phyloP scores from a whole-genome alignment of 2,888 invertebrate genomes.

The Protula sp. region DNA sequence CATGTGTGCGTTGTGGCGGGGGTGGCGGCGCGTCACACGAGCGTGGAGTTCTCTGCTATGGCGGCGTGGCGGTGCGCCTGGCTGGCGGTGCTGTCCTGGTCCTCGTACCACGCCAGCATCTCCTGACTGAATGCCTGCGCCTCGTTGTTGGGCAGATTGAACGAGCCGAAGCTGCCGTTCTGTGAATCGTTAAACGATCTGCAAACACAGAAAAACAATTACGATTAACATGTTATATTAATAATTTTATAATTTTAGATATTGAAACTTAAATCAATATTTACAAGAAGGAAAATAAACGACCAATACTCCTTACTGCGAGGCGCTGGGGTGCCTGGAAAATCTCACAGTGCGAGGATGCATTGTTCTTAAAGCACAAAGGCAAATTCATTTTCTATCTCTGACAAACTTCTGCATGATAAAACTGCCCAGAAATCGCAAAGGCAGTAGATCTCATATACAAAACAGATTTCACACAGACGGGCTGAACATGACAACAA shows the following conservation, averaged over 20 bases:
- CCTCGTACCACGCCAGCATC: slow-evolving; percentile 60
- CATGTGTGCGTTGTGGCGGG: too few species aligned
- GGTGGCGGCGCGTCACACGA: neutral
- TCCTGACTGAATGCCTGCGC: slow-evolving; percentile 59
- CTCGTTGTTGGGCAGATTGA: slow-evolving; percentile 31
- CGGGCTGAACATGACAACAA: too few species aligned
- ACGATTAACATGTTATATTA: neutral
- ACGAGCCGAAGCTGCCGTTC: slow-evolving; percentile 10
- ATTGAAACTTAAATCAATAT: neutral
- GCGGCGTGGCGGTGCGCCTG: neutral
- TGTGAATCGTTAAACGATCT: slow-evolving; percentile 4
- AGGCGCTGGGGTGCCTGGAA: too few species aligned
- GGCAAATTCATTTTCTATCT: too few species aligned
- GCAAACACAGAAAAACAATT: neutral
- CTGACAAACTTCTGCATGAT: too few species aligned
- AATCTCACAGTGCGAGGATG: too few species aligned
- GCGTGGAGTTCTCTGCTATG: neutral
- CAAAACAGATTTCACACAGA: too few species aligned
- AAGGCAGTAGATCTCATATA: too few species aligned
- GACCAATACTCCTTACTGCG: too few species aligned
- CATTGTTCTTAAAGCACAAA: too few species aligned
- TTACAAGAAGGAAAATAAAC: too few species aligned
- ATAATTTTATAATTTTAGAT: neutral
- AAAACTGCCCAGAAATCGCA: too few species aligned
- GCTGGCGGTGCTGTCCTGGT: slow-evolving; percentile 4